These are phyloP conservation scores for Heliornis fulica DNA, from an alignment of 2,113 vertebrate genomes.

Conservation along the genomic window DNA sequence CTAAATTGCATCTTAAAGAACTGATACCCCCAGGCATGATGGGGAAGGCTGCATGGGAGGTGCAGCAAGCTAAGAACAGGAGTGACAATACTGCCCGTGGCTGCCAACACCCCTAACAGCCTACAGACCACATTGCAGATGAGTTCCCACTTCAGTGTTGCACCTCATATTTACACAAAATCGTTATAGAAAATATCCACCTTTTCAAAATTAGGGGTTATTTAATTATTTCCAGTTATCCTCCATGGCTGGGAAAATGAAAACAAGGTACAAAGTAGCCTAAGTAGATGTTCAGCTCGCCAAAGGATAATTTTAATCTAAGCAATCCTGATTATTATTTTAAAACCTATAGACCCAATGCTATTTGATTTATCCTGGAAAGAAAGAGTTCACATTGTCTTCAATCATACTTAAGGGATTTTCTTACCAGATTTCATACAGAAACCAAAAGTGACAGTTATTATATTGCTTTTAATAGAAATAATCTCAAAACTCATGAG, in stretches of 20 bases:
- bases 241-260: not conserved
- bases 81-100: not conserved
- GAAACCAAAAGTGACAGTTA: not conserved
- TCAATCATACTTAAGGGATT: not conserved
- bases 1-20: not conserved
- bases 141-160: not conserved
- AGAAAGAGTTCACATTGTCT: not conserved
- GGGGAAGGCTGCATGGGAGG: not conserved
- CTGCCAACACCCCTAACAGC: not conserved
- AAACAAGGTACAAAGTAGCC: not conserved
- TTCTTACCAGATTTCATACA: not conserved
- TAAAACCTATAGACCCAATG: not conserved
- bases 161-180: not conserved
- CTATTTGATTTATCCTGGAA: not conserved
- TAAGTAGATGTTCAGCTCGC: not conserved
- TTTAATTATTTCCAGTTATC: not conserved
- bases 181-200: not conserved
- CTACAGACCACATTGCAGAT: accelerated
- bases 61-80: not conserved
- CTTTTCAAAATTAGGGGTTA: not conserved
- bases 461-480: slow-evolving; percentile 37
- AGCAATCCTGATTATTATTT: not conserved
- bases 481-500: slow-evolving; percentile 14
- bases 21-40: accelerated
- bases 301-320: not conserved